Base-by-base conservation (phyloP, 2,888 invertebrate species). In the Lydus trimaculatus region DNA sequence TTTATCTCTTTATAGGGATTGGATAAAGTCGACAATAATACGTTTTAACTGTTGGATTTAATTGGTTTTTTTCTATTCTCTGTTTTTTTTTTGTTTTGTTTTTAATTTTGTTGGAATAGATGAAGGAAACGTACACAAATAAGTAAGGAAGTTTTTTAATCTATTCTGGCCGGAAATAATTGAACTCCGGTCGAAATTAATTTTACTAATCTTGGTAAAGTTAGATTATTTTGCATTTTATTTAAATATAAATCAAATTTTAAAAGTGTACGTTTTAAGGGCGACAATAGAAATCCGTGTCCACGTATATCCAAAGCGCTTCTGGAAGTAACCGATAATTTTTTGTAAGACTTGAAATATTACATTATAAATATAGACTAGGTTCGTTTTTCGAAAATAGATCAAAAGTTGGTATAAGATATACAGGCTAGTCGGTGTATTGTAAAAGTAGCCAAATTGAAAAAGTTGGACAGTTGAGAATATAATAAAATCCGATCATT, bases 161-260 rank as follows among this genome's bases (percentile, higher is more conserved):
- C 70, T 65, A 66, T 67, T 72, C 72, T 66, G 71, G 65, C 72
- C 65, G 69, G 70, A 72, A 70, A 73, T 75, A 75, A 75, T 73
- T 70, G 73, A 75, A 75, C 69, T 69, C 65, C 68, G 68, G 33
- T 58, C 66, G 64, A 66, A 75, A 75, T 72, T 75, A 74, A 75
- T 69, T 75, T 73, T 67, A 66, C 68, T 75, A 75, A 75, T 75
- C 75, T 73, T 74, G 72, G 70, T 71, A 62, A 67, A 75, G 72
- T 74, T 71, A 72, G 73, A 72, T 70, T 62, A 67, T 69, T 74
- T 73, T 70, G 73, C 71, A 72, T 74, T 72, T 67, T 72, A 73
- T 73, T 75, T 73, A 72, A 72, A 70, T 68, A 65, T 65, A 61
- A 65, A 65, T 70, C 61, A 64, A 39, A 2, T 52, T 52, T 4